Evolutionary conservation across 2,888 invertebrate species (phyloP).

Genomic region (Tolmerus cingulatus): DNA sequence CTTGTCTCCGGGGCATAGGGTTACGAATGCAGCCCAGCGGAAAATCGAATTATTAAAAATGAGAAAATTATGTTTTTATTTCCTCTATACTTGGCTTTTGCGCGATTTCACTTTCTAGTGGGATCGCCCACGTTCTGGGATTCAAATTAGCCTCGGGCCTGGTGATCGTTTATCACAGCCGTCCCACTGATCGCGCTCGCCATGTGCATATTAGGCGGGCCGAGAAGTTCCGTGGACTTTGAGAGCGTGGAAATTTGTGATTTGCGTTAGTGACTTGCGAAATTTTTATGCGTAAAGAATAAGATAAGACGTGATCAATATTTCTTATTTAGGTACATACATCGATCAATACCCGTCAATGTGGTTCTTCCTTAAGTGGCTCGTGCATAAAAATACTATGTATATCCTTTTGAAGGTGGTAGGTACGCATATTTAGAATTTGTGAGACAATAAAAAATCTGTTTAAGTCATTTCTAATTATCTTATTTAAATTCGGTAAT

Average conservation of each 20-base stretch:
- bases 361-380: too few relatives aligned
- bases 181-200: not conserved
- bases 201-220: not conserved
- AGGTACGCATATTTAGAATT: too few relatives aligned
- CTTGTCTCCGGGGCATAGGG: not conserved
- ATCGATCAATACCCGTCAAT: not conserved
- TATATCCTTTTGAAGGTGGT: too few relatives aligned
- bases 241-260: not conserved
- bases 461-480: too few relatives aligned
- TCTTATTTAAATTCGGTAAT: too few relatives aligned
- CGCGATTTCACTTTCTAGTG: not conserved
- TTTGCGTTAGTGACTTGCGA: not conserved
- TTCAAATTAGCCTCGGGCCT: not conserved
- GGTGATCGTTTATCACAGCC: not conserved
- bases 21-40: not conserved
- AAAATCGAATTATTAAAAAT: not conserved
- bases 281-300: not conserved
- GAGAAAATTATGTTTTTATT: not conserved
- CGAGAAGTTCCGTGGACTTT: not conserved
- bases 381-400: too few relatives aligned
- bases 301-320: not conserved
- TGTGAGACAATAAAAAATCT: too few relatives aligned
- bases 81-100: not conserved
- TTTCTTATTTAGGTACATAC: not conserved
- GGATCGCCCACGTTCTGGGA: not conserved